These are phyloP conservation scores for Hydrocynus forskahlii DNA, from an alignment of 2,797 vertebrate species.

Conservation along the genomic window DNA sequence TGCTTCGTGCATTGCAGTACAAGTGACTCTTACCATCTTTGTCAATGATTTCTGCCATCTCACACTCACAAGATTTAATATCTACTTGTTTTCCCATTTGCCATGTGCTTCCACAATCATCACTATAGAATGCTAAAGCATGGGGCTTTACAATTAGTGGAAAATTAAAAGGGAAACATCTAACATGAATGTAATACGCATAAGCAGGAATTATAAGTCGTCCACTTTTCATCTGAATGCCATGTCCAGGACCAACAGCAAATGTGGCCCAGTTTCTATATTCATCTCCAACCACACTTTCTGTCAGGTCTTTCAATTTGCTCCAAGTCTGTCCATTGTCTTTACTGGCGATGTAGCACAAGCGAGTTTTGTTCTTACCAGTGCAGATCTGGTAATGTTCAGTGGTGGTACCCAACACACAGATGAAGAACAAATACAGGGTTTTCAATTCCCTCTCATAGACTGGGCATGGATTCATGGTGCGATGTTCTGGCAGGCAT, in stretches of 20 bases:
- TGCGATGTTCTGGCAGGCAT: constrained; percentile 76
- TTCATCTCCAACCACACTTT: constrained; percentile 74
- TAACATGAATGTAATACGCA: constrained; percentile 71
- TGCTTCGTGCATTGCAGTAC: constrained; percentile 88
- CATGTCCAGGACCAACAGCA: constrained; percentile 92
- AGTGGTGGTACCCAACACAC: constrained; percentile 70
- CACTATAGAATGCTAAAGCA: constrained; percentile 86
- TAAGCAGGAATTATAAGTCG: constrained; percentile 88
- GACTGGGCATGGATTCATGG: constrained; percentile 94
- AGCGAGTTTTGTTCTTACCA: constrained; percentile 81
- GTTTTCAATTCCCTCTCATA: constrained; percentile 78
- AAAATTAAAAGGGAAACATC: constrained; percentile 67
- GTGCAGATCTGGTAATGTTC: constrained; percentile 79
- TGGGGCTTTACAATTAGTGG: constrained; percentile 74
- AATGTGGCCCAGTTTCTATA: constrained; percentile 87
- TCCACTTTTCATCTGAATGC: constrained; percentile 83
- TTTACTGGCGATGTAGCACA: constrained; percentile 83
- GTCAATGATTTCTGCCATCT: constrained; percentile 85
- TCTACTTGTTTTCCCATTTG: constrained; percentile 72
- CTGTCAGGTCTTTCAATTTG: constrained; percentile 79
- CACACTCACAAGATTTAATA: constrained; percentile 83
- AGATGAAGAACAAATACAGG: constrained; percentile 91
- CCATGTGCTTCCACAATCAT: constrained; percentile 85
- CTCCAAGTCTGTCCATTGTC: constrained; percentile 84
- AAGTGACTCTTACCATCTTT: constrained; percentile 69